A percentile compares a stretch with the other conserved stretches of the same genome.
These are phyloP conservation scores for Chrysomallon squamiferum DNA, from an alignment of 1,140 invertebrate species.

Conservation along the genomic window DNA sequence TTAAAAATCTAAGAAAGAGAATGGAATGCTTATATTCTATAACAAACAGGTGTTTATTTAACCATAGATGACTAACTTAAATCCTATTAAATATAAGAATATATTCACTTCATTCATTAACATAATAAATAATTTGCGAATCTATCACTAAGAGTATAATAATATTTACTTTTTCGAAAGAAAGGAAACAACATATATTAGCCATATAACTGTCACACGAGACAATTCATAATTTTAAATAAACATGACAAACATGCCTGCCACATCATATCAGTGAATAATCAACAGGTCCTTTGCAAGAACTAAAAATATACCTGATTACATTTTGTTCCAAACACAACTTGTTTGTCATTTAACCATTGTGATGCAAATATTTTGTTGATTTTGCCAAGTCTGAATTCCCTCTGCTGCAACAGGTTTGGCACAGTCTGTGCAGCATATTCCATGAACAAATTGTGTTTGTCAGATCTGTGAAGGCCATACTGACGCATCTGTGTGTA, in stretches of 20 bases:
- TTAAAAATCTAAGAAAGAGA: no score
- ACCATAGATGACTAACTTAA: no score
- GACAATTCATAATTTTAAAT: no score
- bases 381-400: slow-evolving; percentile 67
- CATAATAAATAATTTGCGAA: no score
- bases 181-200: no score
- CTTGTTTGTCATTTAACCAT: slow-evolving; percentile 93
- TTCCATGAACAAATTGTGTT: slow-evolving; percentile 27
- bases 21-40: no score
- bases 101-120: no score
- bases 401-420: slow-evolving; percentile 49
- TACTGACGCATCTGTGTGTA: slow-evolving; percentile 18
- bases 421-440: slow-evolving; percentile 48
- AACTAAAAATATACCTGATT: slow-evolving; percentile 76
- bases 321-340: slow-evolving; percentile 95
- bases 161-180: no score
- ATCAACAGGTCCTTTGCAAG: background rate
- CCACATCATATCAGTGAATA: background rate
- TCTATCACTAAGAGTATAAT: no score
- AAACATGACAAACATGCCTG: background rate
- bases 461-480: slow-evolving; percentile 4
- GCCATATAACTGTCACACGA: no score
- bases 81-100: no score
- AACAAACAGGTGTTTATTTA: no score
- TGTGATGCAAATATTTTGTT: slow-evolving; percentile 96